Conservation (phyloP, 2,113 vertebrate genomes). For the Spea bombifrons region DNA sequence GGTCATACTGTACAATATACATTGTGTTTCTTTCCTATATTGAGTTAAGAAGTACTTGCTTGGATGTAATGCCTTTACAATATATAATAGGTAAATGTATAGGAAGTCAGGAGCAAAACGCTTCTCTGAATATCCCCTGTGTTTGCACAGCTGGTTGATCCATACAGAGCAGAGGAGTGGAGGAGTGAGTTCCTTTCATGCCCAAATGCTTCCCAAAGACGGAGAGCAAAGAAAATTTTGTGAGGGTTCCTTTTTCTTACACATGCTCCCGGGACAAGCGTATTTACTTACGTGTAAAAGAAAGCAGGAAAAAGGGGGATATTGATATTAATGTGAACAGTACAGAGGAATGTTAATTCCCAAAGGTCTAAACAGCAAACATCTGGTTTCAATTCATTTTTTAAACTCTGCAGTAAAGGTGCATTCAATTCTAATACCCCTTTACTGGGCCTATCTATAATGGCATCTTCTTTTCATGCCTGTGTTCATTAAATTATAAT, state of each 20-base stretch:
- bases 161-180: constrained; percentile 20
- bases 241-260: constrained; percentile 15
- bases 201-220: constrained; percentile 36
- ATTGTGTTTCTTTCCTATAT: too few relatives aligned
- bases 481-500: too few relatives aligned
- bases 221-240: constrained; percentile 24
- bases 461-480: too few relatives aligned
- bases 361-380: constrained; percentile 7
- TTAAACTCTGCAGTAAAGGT: constrained; percentile 10
- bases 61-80: background rate
- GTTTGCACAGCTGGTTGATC: constrained; percentile 42
- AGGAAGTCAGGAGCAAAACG: background rate
- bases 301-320: constrained; percentile 24
- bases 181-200: constrained; percentile 33
- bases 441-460: background rate
- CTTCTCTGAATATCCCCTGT: constrained; percentile 27
- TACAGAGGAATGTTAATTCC: constrained; percentile 29
- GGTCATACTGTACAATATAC: too few relatives aligned
- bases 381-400: constrained; percentile 16
- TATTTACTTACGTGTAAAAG: constrained; percentile 39
- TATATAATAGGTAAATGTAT: background rate
- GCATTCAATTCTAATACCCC: background rate
- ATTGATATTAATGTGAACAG: constrained; percentile 35
- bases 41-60: background rate
- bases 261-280: constrained; percentile 16